Conservation (phyloP, 2,888 invertebrate genomes). For the Xanthorhoe spadicearia region DNA sequence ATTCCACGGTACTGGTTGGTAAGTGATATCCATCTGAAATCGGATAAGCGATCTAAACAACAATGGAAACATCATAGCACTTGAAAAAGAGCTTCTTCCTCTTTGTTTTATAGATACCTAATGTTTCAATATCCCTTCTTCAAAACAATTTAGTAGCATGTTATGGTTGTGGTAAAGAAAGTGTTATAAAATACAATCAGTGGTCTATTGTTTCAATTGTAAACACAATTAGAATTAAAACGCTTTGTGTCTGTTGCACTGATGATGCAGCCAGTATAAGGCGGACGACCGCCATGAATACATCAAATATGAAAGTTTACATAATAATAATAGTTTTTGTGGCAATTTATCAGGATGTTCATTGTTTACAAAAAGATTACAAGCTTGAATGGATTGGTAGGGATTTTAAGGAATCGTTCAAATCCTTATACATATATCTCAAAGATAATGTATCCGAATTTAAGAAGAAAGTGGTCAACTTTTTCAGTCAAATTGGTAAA, state of each 20-base stretch:
- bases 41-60: too few species aligned
- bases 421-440: background rate
- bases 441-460: background rate
- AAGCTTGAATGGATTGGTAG: background rate
- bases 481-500: background rate
- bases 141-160: slow-evolving; percentile 12
- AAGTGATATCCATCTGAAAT: too few species aligned
- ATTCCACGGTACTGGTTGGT: too few species aligned
- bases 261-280: slow-evolving; percentile 11
- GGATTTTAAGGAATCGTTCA: background rate
- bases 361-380: slow-evolving; percentile 2
- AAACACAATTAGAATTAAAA: slow-evolving; percentile 11
- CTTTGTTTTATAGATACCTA: background rate
- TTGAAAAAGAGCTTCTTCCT: background rate
- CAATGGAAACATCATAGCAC: background rate
- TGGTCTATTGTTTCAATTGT: slow-evolving; percentile 29
- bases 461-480: background rate
- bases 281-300: background rate
- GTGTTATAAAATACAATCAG: slow-evolving; percentile 15
- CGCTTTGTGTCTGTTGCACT: slow-evolving; percentile 4
- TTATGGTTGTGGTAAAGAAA: slow-evolving; percentile 7
- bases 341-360: slow-evolving; percentile 1
- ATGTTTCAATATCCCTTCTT: background rate
- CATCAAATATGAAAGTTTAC: slow-evolving; percentile 19
- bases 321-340: slow-evolving; percentile 12